These are phyloP conservation scores for Danaus chrysippus DNA, from an alignment of 2,888 invertebrate genomes.

Conservation along the genomic window DNA sequence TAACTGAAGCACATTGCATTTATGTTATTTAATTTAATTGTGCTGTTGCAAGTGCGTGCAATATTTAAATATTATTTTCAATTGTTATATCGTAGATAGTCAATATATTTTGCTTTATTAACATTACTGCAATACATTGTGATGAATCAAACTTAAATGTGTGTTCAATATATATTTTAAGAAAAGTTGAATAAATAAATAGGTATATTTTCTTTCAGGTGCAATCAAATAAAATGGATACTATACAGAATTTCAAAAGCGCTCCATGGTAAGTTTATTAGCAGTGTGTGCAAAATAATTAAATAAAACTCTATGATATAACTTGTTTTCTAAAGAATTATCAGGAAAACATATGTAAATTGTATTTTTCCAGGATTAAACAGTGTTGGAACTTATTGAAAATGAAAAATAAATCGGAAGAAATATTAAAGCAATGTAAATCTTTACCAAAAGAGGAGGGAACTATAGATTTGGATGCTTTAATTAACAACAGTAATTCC, in stretches of 20 bases:
- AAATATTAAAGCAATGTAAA: slow-evolving; percentile 55
- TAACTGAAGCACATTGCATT: not conserved
- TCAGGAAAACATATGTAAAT: not conserved
- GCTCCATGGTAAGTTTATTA: slow-evolving; percentile 31
- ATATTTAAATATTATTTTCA: no score
- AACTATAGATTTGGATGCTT: slow-evolving; percentile 35
- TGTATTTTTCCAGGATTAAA: slow-evolving; percentile 53
- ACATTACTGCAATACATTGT: no score
- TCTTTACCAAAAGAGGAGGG: slow-evolving; percentile 40
- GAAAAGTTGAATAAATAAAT: not conserved
- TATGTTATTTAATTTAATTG: no score
- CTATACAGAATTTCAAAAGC: slow-evolving; percentile 33
- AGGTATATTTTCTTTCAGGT: not conserved
- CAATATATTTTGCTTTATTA: no score
- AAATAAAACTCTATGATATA: not conserved
- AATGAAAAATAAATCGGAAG: slow-evolving; percentile 63
- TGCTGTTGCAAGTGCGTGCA: no score
- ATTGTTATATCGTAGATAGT: no score
- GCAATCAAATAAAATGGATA: slow-evolving; percentile 28
- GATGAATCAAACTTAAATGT: no score
- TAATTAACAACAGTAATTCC: slow-evolving; percentile 41
- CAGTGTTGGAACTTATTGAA: slow-evolving; percentile 68
- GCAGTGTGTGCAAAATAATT: not conserved
- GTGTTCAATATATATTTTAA: not conserved
- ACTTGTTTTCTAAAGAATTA: not conserved